Evolutionary conservation across 2,797 vertebrate genomes (phyloP).

Genomic region (Argyrosomus regius): DNA sequence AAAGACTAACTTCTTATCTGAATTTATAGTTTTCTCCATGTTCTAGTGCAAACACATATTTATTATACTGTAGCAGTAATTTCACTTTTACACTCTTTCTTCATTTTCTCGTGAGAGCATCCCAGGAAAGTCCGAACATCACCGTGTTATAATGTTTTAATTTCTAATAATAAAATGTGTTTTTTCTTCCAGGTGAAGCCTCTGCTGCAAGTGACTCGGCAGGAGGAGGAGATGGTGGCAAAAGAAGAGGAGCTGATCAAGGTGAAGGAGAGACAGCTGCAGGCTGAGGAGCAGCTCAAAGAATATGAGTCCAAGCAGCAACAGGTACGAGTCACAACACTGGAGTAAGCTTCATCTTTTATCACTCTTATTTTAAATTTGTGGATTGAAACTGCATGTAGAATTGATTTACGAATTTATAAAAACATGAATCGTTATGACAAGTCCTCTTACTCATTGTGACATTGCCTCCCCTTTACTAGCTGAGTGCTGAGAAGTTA

Average conservation of each 20-base stretch:
- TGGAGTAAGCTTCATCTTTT: background rate
- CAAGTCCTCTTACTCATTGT: background rate
- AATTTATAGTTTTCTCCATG: background rate
- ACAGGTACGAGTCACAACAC: slow-evolving; percentile 84
- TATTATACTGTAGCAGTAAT: too few species aligned
- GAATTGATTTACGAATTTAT: background rate
- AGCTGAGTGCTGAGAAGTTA: slow-evolving; percentile 93
- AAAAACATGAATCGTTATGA: background rate
- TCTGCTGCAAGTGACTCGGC: slow-evolving; percentile 93
- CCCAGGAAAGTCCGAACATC: background rate
- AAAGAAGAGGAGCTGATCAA: slow-evolving; percentile 94
- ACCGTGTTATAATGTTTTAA: background rate
- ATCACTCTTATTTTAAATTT: background rate
- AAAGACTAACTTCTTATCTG: background rate
- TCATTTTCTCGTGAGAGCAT: background rate
- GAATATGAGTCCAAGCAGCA: slow-evolving; percentile 91
- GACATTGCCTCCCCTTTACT: background rate
- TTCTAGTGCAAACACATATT: background rate
- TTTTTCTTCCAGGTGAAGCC: slow-evolving; percentile 91
- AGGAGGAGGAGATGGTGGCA: slow-evolving; percentile 96
- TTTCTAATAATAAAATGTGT: background rate
- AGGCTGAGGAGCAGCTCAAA: slow-evolving; percentile 88
- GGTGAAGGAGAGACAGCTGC: slow-evolving; percentile 89
- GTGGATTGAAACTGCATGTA: background rate
- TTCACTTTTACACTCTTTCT: too few species aligned